Evolutionary conservation across 2,888 invertebrate species (phyloP).

Genomic region (Harpalus rubripes): DNA sequence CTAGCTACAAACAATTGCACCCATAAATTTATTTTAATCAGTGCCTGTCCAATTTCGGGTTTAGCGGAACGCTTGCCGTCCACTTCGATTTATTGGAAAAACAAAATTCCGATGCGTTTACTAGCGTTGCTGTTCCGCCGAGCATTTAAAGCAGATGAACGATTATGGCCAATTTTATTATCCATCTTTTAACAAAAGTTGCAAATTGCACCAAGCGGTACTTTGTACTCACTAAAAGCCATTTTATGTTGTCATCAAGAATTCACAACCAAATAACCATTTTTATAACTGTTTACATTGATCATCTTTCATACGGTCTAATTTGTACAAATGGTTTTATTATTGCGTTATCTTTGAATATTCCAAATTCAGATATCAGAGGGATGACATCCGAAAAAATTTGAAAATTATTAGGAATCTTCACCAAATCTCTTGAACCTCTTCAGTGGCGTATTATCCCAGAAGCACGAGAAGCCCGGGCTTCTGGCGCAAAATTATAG

Average conservation of each 20-base stretch:
- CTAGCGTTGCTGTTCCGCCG: slow-evolving; percentile 26
- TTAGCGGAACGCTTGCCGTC: slow-evolving; percentile 61
- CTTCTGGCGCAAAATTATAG: too few species aligned
- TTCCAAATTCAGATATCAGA: too few species aligned
- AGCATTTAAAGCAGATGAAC: slow-evolving; percentile 52
- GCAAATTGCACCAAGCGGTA: neutral
- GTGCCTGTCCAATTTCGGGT: slow-evolving; percentile 66
- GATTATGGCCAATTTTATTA: slow-evolving; percentile 20
- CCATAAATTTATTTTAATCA: slow-evolving; percentile 67
- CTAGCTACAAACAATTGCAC: slow-evolving; percentile 66
- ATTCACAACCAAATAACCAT: neutral
- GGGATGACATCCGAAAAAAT: too few species aligned
- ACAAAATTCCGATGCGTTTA: slow-evolving; percentile 60
- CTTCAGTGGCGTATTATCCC: too few species aligned
- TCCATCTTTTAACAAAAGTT: slow-evolving; percentile 6
- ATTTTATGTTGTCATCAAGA: neutral
- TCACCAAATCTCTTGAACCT: too few species aligned
- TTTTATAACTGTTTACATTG: neutral
- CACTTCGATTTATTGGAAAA: slow-evolving; percentile 66
- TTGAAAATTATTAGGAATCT: too few species aligned
- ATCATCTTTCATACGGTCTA: too few species aligned
- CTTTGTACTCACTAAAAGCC: neutral
- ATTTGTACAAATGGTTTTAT: too few species aligned
- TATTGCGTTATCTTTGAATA: too few species aligned
- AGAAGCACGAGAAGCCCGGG: too few species aligned